phyloP scores from a whole-genome alignment of 2,888 invertebrate species.

The Stenurella melanura region DNA sequence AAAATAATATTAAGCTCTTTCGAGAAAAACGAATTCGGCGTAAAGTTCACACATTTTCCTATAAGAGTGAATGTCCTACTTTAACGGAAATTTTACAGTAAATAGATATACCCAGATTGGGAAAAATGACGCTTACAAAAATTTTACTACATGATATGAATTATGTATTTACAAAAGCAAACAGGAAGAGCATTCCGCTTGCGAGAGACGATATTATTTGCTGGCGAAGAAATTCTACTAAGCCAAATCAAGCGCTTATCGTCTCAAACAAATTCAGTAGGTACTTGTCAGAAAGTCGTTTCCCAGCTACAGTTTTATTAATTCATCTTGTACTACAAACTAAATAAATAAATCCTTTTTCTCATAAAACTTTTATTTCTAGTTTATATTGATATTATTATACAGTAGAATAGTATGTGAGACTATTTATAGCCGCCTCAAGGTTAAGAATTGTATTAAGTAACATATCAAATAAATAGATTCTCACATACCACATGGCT shows the following conservation, averaged over 20 bases:
- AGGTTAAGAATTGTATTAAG: constrained; percentile 26
- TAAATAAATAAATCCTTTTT: not conserved
- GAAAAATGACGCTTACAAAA: no score
- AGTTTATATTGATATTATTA: not conserved
- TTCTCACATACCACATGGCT: constrained; percentile 11
- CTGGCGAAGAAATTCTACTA: no score
- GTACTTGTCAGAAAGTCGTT: not conserved
- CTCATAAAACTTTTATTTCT: not conserved
- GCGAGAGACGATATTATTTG: no score
- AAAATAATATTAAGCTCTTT: no score
- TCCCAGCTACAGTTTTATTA: not conserved
- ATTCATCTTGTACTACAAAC: not conserved
- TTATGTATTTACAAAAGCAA: no score
- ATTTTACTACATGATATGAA: no score
- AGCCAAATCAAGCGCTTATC: not conserved
- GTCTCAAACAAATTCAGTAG: not conserved
- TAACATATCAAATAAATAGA: constrained; percentile 28
- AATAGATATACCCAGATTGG: no score
- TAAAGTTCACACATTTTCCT: no score
- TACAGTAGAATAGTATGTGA: not conserved
- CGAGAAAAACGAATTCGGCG: no score
- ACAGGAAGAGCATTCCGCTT: no score
- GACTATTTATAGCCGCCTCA: constrained; percentile 23
- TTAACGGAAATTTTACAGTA: no score
- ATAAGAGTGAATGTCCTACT: no score